These are phyloP conservation scores for Atrichornis clamosus DNA, from an alignment of 2,113 vertebrate species.

Conservation along the genomic window DNA sequence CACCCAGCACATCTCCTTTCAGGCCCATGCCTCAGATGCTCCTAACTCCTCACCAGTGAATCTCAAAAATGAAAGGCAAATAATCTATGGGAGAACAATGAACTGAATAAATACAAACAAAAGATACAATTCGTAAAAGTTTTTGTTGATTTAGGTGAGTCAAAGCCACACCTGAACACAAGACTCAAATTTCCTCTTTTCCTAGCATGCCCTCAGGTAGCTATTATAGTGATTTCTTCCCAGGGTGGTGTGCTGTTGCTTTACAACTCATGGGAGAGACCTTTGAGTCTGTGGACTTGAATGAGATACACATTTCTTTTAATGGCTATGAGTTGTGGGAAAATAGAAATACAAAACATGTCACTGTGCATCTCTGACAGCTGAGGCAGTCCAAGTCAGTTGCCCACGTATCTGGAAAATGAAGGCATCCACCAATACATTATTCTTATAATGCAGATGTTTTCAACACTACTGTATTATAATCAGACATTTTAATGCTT, in stretches of 20 bases:
- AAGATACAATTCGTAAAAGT: background rate
- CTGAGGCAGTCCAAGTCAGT: background rate
- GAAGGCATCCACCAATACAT: background rate
- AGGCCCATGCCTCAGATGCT: background rate
- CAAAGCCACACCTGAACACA: background rate
- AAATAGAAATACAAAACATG: background rate
- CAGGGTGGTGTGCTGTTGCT: background rate
- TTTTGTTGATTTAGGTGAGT: background rate
- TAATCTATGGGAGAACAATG: background rate
- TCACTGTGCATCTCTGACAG: background rate
- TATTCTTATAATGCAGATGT: background rate
- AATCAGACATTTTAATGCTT: background rate
- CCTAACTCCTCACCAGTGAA: background rate
- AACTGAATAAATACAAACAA: background rate
- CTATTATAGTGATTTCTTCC: background rate
- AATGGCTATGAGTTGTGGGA: background rate
- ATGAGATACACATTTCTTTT: background rate
- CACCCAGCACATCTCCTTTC: fast-evolving
- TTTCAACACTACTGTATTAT: background rate
- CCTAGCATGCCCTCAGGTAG: background rate
- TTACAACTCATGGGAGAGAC: background rate
- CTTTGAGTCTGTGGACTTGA: background rate
- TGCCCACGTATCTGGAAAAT: background rate
- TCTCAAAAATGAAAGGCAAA: background rate
- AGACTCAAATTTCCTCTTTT: background rate